Percentiles rank a stretch among this genome's conserved stretches.
These are phyloP conservation scores for Campylorhamphus procurvoides DNA, from an alignment of 2,113 vertebrate genomes.

Conservation along the genomic window DNA sequence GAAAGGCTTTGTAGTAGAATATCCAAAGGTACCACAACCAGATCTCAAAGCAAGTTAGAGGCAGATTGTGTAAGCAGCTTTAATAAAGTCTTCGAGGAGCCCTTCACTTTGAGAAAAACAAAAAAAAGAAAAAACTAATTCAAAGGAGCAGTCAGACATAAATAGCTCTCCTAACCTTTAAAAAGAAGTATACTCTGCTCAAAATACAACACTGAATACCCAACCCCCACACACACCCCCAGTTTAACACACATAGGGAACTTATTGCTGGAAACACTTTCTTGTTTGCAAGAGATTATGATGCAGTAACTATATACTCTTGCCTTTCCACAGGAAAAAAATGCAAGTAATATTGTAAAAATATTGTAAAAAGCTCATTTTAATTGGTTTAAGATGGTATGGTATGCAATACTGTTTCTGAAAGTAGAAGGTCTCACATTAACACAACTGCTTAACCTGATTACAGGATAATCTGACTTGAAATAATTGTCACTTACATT, in stretches of 20 bases:
- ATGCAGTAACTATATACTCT: neutral
- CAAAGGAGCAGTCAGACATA: neutral
- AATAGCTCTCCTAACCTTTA: neutral
- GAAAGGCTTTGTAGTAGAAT: neutral
- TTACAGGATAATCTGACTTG: constrained; percentile 66
- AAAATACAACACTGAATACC: neutral
- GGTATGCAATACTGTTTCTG: constrained; percentile 23
- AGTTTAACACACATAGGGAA: neutral
- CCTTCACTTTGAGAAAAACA: neutral
- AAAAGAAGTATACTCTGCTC: neutral
- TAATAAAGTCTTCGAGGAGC: neutral
- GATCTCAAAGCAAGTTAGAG: neutral
- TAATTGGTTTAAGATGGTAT: constrained; percentile 36
- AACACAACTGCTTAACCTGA: constrained; percentile 64
- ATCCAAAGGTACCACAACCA: neutral
- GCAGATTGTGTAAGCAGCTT: neutral
- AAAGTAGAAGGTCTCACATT: constrained; percentile 37
- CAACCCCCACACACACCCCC: neutral
- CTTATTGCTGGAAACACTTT: neutral
- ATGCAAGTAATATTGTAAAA: neutral
- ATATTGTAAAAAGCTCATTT: neutral
- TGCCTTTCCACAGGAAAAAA: neutral
- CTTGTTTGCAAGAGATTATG: neutral
- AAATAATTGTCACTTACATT: constrained; percentile 68
- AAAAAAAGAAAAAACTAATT: neutral